Evolutionary conservation across 2,113 vertebrate species (phyloP).

Genomic region (Polypterus senegalus): DNA sequence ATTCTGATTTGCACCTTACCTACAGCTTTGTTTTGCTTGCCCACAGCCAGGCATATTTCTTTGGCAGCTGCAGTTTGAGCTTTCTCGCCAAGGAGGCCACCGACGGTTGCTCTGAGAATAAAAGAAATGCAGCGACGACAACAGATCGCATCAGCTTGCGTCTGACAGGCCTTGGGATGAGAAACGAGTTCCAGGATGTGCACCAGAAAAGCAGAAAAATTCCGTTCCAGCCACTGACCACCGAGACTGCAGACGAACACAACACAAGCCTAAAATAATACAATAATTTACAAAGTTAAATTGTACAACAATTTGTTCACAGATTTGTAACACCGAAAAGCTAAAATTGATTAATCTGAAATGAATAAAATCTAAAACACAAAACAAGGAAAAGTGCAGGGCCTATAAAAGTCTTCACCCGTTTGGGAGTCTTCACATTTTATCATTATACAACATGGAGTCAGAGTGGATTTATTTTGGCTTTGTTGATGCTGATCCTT

Average conservation of each 20-base stretch:
- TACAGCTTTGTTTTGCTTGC: constrained; percentile 59
- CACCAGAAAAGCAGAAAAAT: constrained; percentile 62
- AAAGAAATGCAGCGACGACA: constrained; percentile 72
- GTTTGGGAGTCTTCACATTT: too few relatives aligned
- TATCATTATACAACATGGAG: too few relatives aligned
- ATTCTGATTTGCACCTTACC: constrained; percentile 55
- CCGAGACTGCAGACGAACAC: constrained; percentile 74
- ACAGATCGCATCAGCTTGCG: constrained; percentile 49
- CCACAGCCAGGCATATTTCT: constrained; percentile 66
- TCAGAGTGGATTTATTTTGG: too few relatives aligned
- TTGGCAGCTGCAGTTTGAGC: constrained; percentile 78
- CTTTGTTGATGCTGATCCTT: too few relatives aligned
- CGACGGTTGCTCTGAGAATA: constrained; percentile 69
- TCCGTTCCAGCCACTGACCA: constrained; percentile 72
- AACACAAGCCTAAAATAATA: constrained; percentile 66
- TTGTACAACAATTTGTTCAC: too few relatives aligned
- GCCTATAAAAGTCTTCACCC: too few relatives aligned
- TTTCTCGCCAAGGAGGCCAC: constrained; percentile 80
- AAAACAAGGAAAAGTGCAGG: too few relatives aligned
- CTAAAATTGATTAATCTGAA: too few relatives aligned
- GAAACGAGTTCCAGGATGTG: constrained; percentile 68
- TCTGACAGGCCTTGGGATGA: constrained; percentile 58
- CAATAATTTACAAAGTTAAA: too few relatives aligned
- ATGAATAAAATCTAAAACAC: too few relatives aligned
- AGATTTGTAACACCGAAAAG: too few relatives aligned